Conservation (phyloP, 37 sponge, comb jelly and placozoan species). For the Amphimedon queenslandica region DNA sequence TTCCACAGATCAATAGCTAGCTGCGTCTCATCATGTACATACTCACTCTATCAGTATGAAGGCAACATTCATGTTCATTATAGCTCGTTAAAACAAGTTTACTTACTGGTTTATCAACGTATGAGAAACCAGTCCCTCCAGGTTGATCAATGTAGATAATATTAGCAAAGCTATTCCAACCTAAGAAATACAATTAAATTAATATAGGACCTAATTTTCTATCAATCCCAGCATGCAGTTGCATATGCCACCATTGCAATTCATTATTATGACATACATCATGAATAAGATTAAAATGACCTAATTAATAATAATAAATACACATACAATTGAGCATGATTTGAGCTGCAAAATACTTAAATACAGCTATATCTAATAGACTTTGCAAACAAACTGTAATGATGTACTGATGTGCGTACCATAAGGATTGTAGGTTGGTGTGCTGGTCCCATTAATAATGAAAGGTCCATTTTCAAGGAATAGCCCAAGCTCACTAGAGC, state of each 20-base stretch:
- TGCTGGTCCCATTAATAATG: slow-evolving; percentile 28
- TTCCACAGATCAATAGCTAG: slow-evolving; percentile 33
- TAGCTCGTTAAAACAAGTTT: neutral
- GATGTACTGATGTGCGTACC: slow-evolving; percentile 18
- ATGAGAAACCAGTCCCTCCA: slow-evolving; percentile 54
- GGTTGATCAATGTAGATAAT: slow-evolving; percentile 60
- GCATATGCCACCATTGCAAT: too few relatives aligned
- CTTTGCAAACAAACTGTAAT: neutral
- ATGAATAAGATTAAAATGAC: too few relatives aligned
- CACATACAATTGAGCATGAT: too few relatives aligned
- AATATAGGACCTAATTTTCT: neutral
- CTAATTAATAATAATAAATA: too few relatives aligned
- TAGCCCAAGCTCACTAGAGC: slow-evolving; percentile 47
- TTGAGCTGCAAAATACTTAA: too few relatives aligned
- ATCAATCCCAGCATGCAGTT: too few relatives aligned
- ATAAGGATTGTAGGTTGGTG: slow-evolving; percentile 32
- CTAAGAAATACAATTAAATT: neutral
- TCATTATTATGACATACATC: too few relatives aligned
- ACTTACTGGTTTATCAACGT: slow-evolving; percentile 18
- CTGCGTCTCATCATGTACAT: slow-evolving; percentile 30
- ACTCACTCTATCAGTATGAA: neutral
- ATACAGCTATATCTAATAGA: too few relatives aligned
- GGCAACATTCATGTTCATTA: neutral
- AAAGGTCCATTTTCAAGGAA: slow-evolving; percentile 62
- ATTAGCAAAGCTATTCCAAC: slow-evolving; percentile 56